Conservation (phyloP, 2,888 invertebrate genomes). For the Villa cingulata region DNA sequence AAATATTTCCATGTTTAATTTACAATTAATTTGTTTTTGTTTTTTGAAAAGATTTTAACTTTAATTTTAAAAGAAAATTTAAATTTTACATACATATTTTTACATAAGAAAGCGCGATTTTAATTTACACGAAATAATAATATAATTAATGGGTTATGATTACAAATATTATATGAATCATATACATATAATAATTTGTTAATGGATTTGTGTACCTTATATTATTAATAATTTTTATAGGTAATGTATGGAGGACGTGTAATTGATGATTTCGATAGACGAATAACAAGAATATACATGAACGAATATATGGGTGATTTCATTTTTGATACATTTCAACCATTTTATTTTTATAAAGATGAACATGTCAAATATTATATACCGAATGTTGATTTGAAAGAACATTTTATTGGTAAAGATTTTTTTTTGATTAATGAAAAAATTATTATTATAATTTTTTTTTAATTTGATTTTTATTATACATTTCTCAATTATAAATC, state of each 20-base stretch:
- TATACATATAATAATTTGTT: too few relatives aligned
- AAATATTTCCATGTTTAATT: too few relatives aligned
- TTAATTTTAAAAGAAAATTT: too few relatives aligned
- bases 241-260: slow-evolving; percentile 93
- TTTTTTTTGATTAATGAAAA: not conserved
- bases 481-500: too few relatives aligned
- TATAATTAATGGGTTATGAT: too few relatives aligned
- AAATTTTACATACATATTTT: too few relatives aligned
- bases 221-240: slow-evolving; percentile 38
- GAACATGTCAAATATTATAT: slow-evolving; percentile 61
- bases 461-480: not conserved
- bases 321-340: slow-evolving; percentile 79
- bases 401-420: slow-evolving; percentile 53
- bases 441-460: not conserved
- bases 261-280: slow-evolving; percentile 80
- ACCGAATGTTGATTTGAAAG: slow-evolving; percentile 50
- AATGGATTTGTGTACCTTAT: too few relatives aligned
- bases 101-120: too few relatives aligned
- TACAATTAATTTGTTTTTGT: too few relatives aligned
- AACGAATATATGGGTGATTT: slow-evolving; percentile 92
- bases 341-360: slow-evolving; percentile 78
- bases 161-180: too few relatives aligned
- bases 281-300: slow-evolving; percentile 78
- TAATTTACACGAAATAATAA: too few relatives aligned
- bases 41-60: too few relatives aligned